These are phyloP conservation scores for Ellobius talpinus DNA, from an alignment of 2,113 vertebrate species.

Conservation along the genomic window DNA sequence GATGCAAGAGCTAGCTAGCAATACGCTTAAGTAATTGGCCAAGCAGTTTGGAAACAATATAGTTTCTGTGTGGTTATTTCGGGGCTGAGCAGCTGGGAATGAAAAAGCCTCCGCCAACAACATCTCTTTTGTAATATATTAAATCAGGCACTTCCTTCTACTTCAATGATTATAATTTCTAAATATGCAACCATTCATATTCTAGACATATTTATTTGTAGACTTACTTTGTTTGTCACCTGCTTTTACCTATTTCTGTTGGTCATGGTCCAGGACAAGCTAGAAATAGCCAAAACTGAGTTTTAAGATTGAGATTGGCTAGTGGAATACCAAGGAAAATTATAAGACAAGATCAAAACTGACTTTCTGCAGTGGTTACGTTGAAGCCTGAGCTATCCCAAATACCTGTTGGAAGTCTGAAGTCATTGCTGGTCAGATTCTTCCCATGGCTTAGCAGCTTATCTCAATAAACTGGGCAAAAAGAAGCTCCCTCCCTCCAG, in stretches of 20 bases:
- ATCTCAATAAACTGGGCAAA: too few relatives aligned
- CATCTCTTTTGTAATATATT: background rate
- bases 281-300: background rate
- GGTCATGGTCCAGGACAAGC: background rate
- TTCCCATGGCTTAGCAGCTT: too few relatives aligned
- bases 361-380: background rate
- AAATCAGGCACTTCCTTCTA: background rate
- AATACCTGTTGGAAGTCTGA: background rate
- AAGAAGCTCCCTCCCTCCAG: too few relatives aligned
- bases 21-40: too few relatives aligned
- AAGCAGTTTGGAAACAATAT: too few relatives aligned
- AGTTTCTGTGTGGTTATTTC: too few relatives aligned
- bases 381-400: background rate
- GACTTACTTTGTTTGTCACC: background rate
- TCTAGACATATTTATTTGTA: background rate
- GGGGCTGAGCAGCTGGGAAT: too few relatives aligned
- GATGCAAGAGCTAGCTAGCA: too few relatives aligned
- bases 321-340: background rate
- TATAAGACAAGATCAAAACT: background rate
- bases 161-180: background rate
- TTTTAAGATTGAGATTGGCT: background rate
- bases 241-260: background rate
- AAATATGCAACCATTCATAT: background rate
- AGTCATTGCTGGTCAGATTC: too few relatives aligned
- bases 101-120: too few relatives aligned